Base-by-base conservation (phyloP, 2,888 invertebrate species). In the Scrobipalpa costella region DNA sequence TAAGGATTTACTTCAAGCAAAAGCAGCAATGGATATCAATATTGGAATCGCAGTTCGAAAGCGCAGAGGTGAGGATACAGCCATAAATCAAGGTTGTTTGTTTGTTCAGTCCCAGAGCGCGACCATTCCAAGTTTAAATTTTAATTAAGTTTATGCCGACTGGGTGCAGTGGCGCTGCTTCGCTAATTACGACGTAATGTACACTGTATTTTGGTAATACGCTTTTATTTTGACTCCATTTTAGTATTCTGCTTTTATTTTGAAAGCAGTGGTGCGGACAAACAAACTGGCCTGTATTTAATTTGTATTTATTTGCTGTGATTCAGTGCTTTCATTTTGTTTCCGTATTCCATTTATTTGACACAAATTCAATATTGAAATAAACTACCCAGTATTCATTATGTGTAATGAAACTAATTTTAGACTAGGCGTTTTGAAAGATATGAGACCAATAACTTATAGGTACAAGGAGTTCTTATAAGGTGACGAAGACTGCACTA, bases 11-110 rank as follows among this genome's bases (percentile, higher is more conserved):
- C 44, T 1, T n/a, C 2, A 15, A 15, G 7, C 44, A 44, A 44
- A 44, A 44, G 44, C 44, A 7, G n/a, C 44, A 44, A 44, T 50
- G 17, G 15, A 50, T 27, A 27, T 2, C 27, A 27, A 27, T 27
- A 50, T 50, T 21, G 1, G 21, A 50, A 50, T 17, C 9, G 9
- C 21, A 50, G 9, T 2, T 50, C 7, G 7, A 50, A 50, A 21
- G 44, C 15, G 15, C 44, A 44, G n/a, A 64, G 52, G 49, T 63
- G 49, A 21, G 55, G 50, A 60, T 61, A 64, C 47, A 61, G 21
- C 44, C n/a, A 69, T 69, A 71, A 70, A 68, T 68, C 68, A 67
- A 63, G 59, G 66, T 69, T 75, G 70, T 76, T 75, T 74, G 68
- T 67, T 70, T 75, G 70, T 76, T 75, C 5, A 27, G 68, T 67